phyloP scores from a whole-genome alignment of 2,888 invertebrate genomes.

The Willowsia nigromaculata region DNA sequence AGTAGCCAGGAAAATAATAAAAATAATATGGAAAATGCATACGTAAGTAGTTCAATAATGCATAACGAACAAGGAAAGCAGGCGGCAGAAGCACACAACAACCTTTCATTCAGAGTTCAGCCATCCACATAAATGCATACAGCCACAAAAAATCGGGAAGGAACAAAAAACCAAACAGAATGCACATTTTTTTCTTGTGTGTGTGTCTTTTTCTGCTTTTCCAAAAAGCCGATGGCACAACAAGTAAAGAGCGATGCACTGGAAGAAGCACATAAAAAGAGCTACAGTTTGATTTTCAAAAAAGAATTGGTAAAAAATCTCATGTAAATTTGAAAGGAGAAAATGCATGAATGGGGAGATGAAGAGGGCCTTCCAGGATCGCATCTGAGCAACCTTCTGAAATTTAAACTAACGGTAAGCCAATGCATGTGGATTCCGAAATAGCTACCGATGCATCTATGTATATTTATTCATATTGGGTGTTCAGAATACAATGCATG shows the following conservation, averaged over 20 bases:
- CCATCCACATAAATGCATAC: constrained; percentile 58
- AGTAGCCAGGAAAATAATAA: constrained; percentile 35
- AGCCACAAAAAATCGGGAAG: constrained; percentile 29
- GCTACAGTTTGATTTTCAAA: constrained; percentile 59
- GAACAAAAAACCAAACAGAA: constrained; percentile 34
- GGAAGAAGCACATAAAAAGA: constrained; percentile 18
- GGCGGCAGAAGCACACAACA: neutral
- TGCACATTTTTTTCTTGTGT: neutral
- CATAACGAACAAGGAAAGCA: constrained; percentile 43
- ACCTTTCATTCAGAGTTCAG: constrained; percentile 47
- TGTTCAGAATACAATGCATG: neutral
- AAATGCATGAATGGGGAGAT: neutral
- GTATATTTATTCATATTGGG: neutral
- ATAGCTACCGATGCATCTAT: neutral
- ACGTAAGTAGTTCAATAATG: constrained; percentile 65
- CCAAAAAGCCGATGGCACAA: constrained; percentile 47
- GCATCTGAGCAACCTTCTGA: constrained; percentile 34
- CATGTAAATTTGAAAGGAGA: constrained; percentile 42
- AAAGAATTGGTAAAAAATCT: neutral
- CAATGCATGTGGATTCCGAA: neutral
- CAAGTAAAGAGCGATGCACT: neutral
- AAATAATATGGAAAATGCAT: constrained; percentile 62
- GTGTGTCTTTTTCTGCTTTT: neutral
- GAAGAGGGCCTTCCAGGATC: neutral
- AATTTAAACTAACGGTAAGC: constrained; percentile 56